Evolutionary conservation across 1,140 invertebrate genomes (phyloP).

Genomic region (Papilio polytes): DNA sequence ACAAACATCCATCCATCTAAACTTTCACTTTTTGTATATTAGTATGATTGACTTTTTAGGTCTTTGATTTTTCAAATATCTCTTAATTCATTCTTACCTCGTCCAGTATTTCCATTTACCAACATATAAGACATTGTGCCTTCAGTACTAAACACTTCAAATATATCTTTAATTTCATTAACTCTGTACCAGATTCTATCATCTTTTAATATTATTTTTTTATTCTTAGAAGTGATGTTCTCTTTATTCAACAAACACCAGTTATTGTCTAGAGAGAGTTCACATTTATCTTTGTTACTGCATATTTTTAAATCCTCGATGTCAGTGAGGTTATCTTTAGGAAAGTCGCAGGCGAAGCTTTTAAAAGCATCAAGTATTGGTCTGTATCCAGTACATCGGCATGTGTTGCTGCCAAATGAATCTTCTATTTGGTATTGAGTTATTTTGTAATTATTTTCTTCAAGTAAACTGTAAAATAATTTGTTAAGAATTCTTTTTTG

Average conservation of each 20-base stretch:
- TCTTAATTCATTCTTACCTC: conserved; percentile 56
- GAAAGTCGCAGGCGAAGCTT: conserved; percentile 86
- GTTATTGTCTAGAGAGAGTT: conserved; percentile 52
- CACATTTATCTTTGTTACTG: conserved; percentile 43
- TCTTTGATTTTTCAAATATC: conserved; percentile 13
- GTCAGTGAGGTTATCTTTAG: not conserved
- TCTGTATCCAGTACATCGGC: conserved; percentile 92
- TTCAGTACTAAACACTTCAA: conserved; percentile 60
- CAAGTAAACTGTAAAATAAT: conserved; percentile 66
- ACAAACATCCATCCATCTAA: too few relatives aligned
- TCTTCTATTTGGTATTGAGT: conserved; percentile 86
- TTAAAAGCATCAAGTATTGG: conserved; percentile 92
- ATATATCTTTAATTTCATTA: conserved; percentile 62
- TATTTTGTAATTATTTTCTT: conserved; percentile 61
- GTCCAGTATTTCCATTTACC: conserved; percentile 84
- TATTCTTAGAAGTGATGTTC: conserved; percentile 47
- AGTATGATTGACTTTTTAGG: conserved; percentile 19
- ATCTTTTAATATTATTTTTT: conserved; percentile 66
- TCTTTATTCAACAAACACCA: conserved; percentile 65
- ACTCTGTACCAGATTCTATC: conserved; percentile 68
- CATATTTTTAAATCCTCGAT: too few relatives aligned
- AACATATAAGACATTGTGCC: conserved; percentile 80
- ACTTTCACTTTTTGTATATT: too few relatives aligned
- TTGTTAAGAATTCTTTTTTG: not conserved
- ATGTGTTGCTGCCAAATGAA: conserved; percentile 90